phyloP scores from a whole-genome alignment of 2,888 invertebrate species.

The Chorisops tibialis region DNA sequence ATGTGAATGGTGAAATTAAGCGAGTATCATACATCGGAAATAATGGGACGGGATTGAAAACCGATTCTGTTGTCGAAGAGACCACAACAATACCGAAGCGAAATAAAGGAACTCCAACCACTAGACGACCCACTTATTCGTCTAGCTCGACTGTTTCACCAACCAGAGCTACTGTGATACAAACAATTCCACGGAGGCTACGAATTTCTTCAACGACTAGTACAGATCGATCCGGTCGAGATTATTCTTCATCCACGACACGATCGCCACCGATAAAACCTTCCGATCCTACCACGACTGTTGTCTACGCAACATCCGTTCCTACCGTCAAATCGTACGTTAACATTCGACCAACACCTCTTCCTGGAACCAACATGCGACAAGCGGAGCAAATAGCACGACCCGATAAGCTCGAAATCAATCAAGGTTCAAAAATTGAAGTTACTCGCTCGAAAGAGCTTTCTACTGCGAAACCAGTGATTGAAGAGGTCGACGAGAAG shows the following conservation, averaged over 20 bases:
- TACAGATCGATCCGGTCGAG: constrained; percentile 2
- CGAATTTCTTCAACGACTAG: constrained; percentile 44
- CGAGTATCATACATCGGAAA: constrained; percentile 68
- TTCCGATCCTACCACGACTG: constrained; percentile 37
- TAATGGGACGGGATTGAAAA: constrained; percentile 54
- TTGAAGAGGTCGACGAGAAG: constrained; percentile 54
- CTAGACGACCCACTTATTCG: constrained; percentile 53
- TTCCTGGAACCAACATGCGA: constrained; percentile 28
- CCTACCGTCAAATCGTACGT: constrained; percentile 36
- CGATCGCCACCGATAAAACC: constrained; percentile 8
- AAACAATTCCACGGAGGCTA: constrained; percentile 59
- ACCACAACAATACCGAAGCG: constrained; percentile 50
- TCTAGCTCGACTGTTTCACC: constrained; percentile 54
- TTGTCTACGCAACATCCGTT: constrained; percentile 41
- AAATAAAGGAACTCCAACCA: constrained; percentile 53
- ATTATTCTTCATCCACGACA: neutral
- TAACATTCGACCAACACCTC: constrained; percentile 37
- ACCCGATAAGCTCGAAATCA: constrained; percentile 37
- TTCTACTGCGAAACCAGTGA: constrained; percentile 54
- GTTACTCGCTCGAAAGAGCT: constrained; percentile 26
- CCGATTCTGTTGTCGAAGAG: constrained; percentile 42
- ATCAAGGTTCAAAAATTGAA: constrained; percentile 34
- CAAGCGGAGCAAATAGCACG: constrained; percentile 32
- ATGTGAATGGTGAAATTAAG: constrained; percentile 73
- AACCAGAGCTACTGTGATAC: constrained; percentile 62